Base-by-base conservation (phyloP, 1,140 invertebrate genomes). In the Coelopa frigida region DNA sequence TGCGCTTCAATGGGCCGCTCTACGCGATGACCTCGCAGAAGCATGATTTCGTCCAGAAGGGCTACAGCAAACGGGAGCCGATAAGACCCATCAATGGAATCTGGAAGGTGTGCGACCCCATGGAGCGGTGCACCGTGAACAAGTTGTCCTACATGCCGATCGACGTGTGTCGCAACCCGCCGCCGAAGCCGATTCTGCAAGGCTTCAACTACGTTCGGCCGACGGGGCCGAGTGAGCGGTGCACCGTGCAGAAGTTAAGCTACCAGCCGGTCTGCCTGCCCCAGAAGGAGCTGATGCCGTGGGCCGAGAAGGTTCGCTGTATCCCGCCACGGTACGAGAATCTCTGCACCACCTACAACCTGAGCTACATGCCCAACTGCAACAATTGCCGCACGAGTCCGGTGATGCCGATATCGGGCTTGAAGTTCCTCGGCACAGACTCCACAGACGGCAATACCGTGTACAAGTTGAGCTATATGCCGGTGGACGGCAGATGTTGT, bases 21-120 rank as follows among this genome's bases (percentile, higher is more conserved):
- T 78, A 84, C 61, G 76, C 79, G 45, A 68, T 78, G 46, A 84
- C 83, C 4, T 84, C 82, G n/a, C 77, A 83, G 43, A 81, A 83
- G 46, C 79, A 82, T 51, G 83, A 85, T 71, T 85, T 77, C 55
- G 78, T 81, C 11, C 79, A 83, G 48, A 85, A 85, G 63, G 74
- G 73, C 0, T 59, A 64, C 20, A 65, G 68, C 52, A 67, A 65
- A 50, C 68, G 72, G 0, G 58, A 64, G 8, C 75, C 68, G 43
- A 79, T 70, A 44, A 72, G 74, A 46, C 80, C 80, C 0, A 49
- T 64, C 0, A 51, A 58, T 1, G 75, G 73, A 29, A 78, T 80
- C 39, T 70, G 72, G 51, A 65, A 59, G 31, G 72, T 78, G 0
- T 68, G 70, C 11, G 71, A 73, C 23, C 73, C 75, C 0, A 68